phyloP scores from a whole-genome alignment of 53 echinoderm and acorn worm species.

The Stichopus horrens region DNA sequence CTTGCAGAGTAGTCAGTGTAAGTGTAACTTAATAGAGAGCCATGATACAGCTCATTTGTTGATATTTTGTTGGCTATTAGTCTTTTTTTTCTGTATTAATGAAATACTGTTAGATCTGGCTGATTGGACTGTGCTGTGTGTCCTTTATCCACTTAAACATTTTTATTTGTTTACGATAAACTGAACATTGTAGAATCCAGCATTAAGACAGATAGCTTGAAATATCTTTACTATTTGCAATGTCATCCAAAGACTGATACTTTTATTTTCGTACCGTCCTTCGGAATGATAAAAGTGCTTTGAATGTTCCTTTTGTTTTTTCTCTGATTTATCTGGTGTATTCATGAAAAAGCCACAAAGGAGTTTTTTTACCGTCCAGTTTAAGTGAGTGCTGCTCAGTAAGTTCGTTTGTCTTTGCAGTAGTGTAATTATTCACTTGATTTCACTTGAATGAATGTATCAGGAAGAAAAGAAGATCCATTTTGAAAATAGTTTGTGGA shows the following conservation, averaged over 20 bases:
- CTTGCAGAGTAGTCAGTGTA: too few species aligned
- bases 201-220: background rate
- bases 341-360: background rate
- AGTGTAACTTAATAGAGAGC: too few species aligned
- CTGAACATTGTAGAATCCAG: background rate
- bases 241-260: slow-evolving; percentile 1
- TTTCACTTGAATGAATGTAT: too few species aligned
- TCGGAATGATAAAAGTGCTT: background rate
- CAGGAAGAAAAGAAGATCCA: too few species aligned
- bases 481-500: too few species aligned
- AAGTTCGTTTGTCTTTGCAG: background rate
- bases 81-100: too few species aligned
- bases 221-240: background rate
- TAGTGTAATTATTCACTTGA: background rate
- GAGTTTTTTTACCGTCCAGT: slow-evolving; percentile 4
- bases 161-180: background rate
- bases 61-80: too few species aligned
- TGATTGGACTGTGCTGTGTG: background rate
- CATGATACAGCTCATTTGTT: too few species aligned
- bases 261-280: background rate
- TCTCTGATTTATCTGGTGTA: background rate
- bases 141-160: background rate
- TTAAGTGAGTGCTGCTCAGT: background rate
- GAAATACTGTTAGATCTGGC: background rate
- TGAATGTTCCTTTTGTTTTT: background rate